Evolutionary conservation across 2,113 vertebrate genomes (phyloP), one percentile per base, ranked within the genome.

Genomic region (Calypte anna): DNA sequence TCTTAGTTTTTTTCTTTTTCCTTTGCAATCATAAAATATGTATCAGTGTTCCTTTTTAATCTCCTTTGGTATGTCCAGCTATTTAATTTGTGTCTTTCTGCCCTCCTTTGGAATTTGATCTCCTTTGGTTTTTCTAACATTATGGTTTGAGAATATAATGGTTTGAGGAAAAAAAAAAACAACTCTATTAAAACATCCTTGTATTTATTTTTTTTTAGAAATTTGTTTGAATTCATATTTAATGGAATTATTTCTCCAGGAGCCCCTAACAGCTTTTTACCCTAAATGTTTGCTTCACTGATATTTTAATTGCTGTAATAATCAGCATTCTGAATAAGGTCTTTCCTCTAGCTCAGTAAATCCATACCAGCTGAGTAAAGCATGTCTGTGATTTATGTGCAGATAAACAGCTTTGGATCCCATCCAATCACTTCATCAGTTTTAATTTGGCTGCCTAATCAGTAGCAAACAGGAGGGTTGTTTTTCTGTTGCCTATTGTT

Each of bases 371-470:
- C 91, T 88, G 88, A 95, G 79, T 94, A 95, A 95, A 94, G 90
- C 84, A 83, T 85, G 90, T 75, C 86, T 94, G 92, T 95, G 94
- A 97, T 96, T 97, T 96, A 95, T 97, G 96, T 93, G 95, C 91
- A 95, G 96, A 97, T 96, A 97, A 97, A 97, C 95, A 96, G 82
- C 89, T 86, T 96, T 97, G 96, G 95, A 90, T 95, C 63, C 72
- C 55, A 38, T 85, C 96, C 97, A 96, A 86, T 95, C 94, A 64
- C 92, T 93, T 96, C 91, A 96, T 97, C 95, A 91, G 94, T 96
- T 96, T 94, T 97, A 97, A 97, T 96, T 96, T 18, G 17, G 59
- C 91, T 97, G 93, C 91, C 89, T 97, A 96, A 97, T 97, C 96
- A 97, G 96, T 91, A 84, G 95, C 91, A 94, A 96, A 86, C 96